Conservation (phyloP, 2,113 vertebrate genomes). For the Tor tambroides region DNA sequence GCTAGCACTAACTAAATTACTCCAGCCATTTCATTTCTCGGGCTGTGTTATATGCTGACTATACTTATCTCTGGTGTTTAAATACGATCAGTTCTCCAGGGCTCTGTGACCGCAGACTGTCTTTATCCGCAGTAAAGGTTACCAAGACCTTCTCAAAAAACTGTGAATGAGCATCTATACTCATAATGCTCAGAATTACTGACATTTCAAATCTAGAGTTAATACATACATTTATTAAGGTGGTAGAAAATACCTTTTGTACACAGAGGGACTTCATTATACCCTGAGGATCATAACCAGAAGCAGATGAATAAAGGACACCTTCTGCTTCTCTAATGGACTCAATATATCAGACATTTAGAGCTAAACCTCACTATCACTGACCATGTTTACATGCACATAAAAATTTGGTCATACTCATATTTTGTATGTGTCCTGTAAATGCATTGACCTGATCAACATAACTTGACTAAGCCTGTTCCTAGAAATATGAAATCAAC, state of each 20-base stretch:
- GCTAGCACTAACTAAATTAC: slow-evolving; percentile 11
- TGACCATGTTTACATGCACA: not conserved
- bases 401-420: not conserved
- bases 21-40: not conserved
- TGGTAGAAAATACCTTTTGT: not conserved
- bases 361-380: not conserved
- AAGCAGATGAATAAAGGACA: not conserved
- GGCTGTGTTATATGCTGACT: not conserved
- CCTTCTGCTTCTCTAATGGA: not conserved
- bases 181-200: not conserved
- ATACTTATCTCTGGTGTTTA: not conserved
- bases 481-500: not conserved
- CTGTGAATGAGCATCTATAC: not conserved
- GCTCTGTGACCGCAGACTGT: not conserved
- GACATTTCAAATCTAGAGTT: not conserved
- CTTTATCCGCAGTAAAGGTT: slow-evolving; percentile 10
- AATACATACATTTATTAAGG: not conserved
- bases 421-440: not conserved
- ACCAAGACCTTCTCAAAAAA: not conserved
- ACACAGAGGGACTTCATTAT: not conserved
- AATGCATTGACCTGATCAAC: not conserved
- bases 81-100: not conserved
- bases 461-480: not conserved
- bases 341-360: not conserved
- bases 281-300: not conserved